A percentile compares a stretch with the other conserved stretches of the same genome.
phyloP scores from a whole-genome alignment of 2,797 vertebrate species.

The Fistularia commersonii region DNA sequence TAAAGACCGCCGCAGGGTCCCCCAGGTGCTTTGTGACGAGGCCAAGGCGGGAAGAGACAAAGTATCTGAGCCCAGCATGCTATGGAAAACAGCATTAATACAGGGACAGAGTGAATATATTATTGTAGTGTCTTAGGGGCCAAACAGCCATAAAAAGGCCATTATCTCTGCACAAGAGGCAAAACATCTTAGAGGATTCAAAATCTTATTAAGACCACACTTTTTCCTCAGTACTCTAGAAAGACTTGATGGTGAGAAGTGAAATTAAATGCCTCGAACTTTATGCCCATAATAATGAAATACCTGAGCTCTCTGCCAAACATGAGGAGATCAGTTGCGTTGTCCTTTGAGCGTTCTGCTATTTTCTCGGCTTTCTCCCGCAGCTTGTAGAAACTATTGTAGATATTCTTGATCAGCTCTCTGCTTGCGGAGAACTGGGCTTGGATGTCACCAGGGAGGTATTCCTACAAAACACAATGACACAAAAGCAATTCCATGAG shows the following conservation, averaged over 20 bases:
- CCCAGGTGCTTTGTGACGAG: conserved; percentile 84
- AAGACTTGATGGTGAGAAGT: not conserved
- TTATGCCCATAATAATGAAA: conserved; percentile 30
- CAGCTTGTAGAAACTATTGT: conserved; percentile 93
- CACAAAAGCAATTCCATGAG: not conserved
- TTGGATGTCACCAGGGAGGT: conserved; percentile 92
- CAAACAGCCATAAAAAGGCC: conserved; percentile 27
- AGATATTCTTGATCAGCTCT: conserved; percentile 91
- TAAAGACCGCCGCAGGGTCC: conserved; percentile 85
- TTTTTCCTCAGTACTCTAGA: conserved; percentile 12
- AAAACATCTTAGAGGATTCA: conserved; percentile 11
- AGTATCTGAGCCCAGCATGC: conserved; percentile 87
- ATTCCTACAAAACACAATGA: conserved; percentile 77
- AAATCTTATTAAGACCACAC: conserved; percentile 22
- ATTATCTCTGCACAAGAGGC: conserved; percentile 1
- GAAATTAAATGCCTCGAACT: conserved; percentile 1
- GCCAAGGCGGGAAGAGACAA: conserved; percentile 86
- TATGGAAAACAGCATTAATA: conserved; percentile 48
- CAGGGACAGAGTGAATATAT: conserved; percentile 12
- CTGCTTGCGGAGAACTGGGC: conserved; percentile 88
- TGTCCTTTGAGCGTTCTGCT: conserved; percentile 88
- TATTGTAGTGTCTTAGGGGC: conserved; percentile 17
- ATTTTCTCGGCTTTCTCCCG: conserved; percentile 89
- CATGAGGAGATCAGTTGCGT: conserved; percentile 88
- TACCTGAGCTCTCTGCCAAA: conserved; percentile 96